Conservation (phyloP, 2,888 invertebrate species). For the Spilarctia lutea region DNA sequence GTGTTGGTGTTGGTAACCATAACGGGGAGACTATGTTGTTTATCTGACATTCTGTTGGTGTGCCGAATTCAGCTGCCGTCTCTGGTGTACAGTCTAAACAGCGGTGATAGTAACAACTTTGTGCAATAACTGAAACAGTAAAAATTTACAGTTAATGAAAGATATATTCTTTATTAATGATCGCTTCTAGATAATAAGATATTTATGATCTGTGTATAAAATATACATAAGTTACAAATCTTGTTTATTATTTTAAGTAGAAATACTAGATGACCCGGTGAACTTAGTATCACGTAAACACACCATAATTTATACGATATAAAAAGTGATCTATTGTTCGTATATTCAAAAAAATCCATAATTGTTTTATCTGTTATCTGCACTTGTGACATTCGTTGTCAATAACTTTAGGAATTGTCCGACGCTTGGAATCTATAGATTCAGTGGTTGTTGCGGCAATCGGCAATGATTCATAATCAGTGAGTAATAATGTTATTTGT, state of each 20-base stretch:
- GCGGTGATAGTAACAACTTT: constrained; percentile 76
- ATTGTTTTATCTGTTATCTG: too few relatives aligned
- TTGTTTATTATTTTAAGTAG: too few relatives aligned
- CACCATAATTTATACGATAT: too few relatives aligned
- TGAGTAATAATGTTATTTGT: neutral
- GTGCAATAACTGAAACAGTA: constrained; percentile 64
- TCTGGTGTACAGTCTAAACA: constrained; percentile 77
- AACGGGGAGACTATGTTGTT: constrained; percentile 77
- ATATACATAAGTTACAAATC: too few relatives aligned
- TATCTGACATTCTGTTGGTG: constrained; percentile 70
- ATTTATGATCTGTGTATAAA: too few relatives aligned
- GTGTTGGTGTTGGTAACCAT: constrained; percentile 77
- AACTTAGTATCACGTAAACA: too few relatives aligned
- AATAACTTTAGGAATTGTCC: neutral
- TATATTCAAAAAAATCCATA: too few relatives aligned
- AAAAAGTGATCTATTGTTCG: too few relatives aligned
- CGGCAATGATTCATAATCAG: neutral
- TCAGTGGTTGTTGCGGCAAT: neutral
- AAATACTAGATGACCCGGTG: too few relatives aligned
- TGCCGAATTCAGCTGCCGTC: constrained; percentile 63
- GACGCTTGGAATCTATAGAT: neutral
- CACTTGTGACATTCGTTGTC: too few relatives aligned
- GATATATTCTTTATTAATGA: neutral
- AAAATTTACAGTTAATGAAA: neutral
- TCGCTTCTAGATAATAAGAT: too few relatives aligned